Evolutionary conservation across 2,797 vertebrate genomes (phyloP).

Genomic region (Protonibea diacanthus): DNA sequence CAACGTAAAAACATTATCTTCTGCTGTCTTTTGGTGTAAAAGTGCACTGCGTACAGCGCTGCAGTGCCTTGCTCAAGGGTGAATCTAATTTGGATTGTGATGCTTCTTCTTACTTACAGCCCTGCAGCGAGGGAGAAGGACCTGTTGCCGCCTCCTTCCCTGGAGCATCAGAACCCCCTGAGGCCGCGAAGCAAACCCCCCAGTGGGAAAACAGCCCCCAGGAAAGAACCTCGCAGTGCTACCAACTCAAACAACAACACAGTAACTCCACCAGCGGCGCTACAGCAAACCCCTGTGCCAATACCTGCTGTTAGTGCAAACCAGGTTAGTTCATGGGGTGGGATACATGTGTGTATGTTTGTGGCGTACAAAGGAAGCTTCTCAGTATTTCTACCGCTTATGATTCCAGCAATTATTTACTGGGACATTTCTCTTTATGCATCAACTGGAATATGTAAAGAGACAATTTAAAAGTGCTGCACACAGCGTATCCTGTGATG

Average conservation of each 20-base stretch:
- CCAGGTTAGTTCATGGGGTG: conserved; percentile 60
- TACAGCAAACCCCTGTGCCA: conserved; percentile 61
- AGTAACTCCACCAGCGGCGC: conserved; percentile 56
- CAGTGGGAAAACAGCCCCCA: conserved; percentile 91
- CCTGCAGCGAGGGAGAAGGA: conserved; percentile 93
- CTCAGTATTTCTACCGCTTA: neutral
- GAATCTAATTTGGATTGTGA: conserved; percentile 13
- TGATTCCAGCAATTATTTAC: neutral
- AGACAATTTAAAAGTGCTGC: conserved; percentile 6
- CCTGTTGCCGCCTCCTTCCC: conserved; percentile 81
- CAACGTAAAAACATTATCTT: conserved; percentile 29
- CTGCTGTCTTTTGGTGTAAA: conserved; percentile 15
- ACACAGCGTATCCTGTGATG: conserved; percentile 11
- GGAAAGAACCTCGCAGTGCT: conserved; percentile 92
- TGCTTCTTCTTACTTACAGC: conserved; percentile 44
- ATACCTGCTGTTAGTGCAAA: conserved; percentile 62
- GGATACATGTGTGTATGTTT: neutral
- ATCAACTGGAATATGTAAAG: conserved; percentile 21
- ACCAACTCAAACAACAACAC: conserved; percentile 71
- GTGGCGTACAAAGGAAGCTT: too few species aligned
- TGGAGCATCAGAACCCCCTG: conserved; percentile 82
- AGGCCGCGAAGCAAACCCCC: conserved; percentile 90
- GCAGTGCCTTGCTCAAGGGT: conserved; percentile 34
- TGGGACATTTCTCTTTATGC: neutral
- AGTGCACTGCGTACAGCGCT: neutral